phyloP scores from a whole-genome alignment of 2,113 vertebrate genomes.

The Stictonetta naevosa region DNA sequence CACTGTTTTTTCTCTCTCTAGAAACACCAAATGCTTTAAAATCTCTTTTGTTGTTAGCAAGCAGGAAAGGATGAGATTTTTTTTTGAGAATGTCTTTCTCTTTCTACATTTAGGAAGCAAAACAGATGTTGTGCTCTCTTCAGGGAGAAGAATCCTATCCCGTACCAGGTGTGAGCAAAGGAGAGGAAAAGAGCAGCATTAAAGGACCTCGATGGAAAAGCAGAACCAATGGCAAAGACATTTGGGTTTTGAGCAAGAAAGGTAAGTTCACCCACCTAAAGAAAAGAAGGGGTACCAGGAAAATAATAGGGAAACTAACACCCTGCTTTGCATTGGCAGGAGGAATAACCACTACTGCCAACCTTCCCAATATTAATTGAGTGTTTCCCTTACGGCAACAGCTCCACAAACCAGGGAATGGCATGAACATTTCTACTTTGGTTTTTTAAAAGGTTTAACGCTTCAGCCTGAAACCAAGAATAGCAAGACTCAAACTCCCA shows the following conservation, averaged over 20 bases:
- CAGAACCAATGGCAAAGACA: neutral
- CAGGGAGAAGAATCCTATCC: constrained; percentile 30
- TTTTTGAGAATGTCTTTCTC: neutral
- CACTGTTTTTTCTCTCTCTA: constrained; percentile 19
- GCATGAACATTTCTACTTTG: neutral
- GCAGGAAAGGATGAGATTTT: constrained; percentile 23
- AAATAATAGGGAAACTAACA: neutral
- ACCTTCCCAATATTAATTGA: neutral
- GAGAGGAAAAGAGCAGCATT: neutral
- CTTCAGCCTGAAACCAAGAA: constrained; percentile 8
- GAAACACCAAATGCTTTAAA: constrained; percentile 37
- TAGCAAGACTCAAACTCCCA: neutral
- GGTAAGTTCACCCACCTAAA: neutral
- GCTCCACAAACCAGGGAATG: neutral
- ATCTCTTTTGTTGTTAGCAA: constrained; percentile 23
- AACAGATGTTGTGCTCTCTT: constrained; percentile 47
- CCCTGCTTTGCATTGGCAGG: constrained; percentile 25
- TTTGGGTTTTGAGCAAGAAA: neutral
- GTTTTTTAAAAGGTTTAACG: neutral
- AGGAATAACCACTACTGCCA: constrained; percentile 21
- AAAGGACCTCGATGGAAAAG: constrained; percentile 8
- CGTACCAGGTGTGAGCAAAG: constrained; percentile 36
- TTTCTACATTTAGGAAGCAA: constrained; percentile 3
- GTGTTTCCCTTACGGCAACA: constrained; percentile 7
- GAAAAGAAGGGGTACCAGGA: neutral